Conservation (phyloP, 1,140 invertebrate species). For the Papilio xuthus region DNA sequence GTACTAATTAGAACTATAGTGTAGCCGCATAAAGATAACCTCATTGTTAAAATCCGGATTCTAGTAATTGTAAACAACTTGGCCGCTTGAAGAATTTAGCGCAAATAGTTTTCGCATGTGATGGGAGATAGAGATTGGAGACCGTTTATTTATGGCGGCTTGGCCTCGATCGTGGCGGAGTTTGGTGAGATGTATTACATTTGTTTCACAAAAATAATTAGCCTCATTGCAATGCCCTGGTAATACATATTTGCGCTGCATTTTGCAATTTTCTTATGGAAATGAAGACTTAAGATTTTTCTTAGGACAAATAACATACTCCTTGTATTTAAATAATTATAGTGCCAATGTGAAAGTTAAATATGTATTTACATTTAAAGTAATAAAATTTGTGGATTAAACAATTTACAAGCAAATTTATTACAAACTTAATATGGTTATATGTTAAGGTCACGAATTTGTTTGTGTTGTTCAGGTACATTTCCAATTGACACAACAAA, state of each 20-base stretch:
- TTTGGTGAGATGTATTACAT: constrained; percentile 86
- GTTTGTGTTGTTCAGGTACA: constrained; percentile 86
- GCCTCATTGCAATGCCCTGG: constrained; percentile 1
- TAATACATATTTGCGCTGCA: constrained; percentile 4
- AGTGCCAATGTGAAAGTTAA: too few species aligned
- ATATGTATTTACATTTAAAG: too few species aligned
- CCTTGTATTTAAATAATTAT: too few species aligned
- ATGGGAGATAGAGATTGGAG: constrained; percentile 87
- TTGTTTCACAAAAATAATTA: constrained; percentile 39
- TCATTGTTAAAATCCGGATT: not conserved
- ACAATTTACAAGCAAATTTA: too few species aligned
- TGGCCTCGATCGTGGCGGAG: constrained; percentile 96
- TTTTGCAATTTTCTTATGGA: not conserved
- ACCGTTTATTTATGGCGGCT: constrained; percentile 95
- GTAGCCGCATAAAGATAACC: constrained; percentile 11
- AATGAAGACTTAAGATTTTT: not conserved
- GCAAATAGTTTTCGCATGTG: constrained; percentile 52
- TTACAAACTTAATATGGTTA: too few species aligned
- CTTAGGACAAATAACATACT: too few species aligned
- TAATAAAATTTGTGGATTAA: too few species aligned
- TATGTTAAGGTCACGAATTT: not conserved
- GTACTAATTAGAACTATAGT: not conserved
- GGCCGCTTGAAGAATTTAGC: constrained; percentile 22
- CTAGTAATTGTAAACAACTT: constrained; percentile 33
- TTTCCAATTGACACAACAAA: constrained; percentile 98